Base-by-base conservation (phyloP, 1,140 invertebrate species). In the Drosophila dunni region DNA sequence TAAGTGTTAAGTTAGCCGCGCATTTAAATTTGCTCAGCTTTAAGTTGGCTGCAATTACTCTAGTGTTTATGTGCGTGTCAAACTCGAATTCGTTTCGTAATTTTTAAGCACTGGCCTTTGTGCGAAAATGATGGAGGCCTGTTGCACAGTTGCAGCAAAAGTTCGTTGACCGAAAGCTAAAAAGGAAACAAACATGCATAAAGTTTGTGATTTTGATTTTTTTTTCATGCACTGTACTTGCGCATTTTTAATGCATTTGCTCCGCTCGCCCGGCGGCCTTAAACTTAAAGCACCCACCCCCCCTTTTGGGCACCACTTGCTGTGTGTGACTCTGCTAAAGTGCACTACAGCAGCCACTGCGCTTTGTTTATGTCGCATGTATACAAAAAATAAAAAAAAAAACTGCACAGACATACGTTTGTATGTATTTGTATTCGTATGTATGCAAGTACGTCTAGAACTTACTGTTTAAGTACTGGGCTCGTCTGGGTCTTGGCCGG, bases 201-300 rank as follows among this genome's bases (percentile, higher is more conserved):
- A 75, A 68, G 86, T 83, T 68, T 63, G 73, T 76, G 82, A 85
- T 82, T 85, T 86, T 85, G 82, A 82, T 86, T 82, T 68, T 69
- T 75, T 58, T 75, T 58, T 36, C 34, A 73, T 42, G 68, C 44
- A 72, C 79, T 29, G 67, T 61, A 77, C 66, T 83, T 88, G 76
- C 79, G 84, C 66, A 88, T 86, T 83, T 86, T 82, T 77, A 86
- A 88, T 86, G 79, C 67, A 86, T 71, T 69, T 64, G n/a, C 50
- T 51, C 45, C 62, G 40, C 78, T 65, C 50, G 51, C 38, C 38
- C 15, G 20, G 33, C 75, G 81, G 81, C 82, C 82, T 58, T 82
- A 79, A 86, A 86, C 78, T 86, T 85, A 36, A 72, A 73, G 53
- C 54, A 6, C 10, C 9, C 10, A 7, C 61, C 51, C 38, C 38